Conservation (phyloP, 2,888 invertebrate genomes). For the Leucophenga maculata region DNA sequence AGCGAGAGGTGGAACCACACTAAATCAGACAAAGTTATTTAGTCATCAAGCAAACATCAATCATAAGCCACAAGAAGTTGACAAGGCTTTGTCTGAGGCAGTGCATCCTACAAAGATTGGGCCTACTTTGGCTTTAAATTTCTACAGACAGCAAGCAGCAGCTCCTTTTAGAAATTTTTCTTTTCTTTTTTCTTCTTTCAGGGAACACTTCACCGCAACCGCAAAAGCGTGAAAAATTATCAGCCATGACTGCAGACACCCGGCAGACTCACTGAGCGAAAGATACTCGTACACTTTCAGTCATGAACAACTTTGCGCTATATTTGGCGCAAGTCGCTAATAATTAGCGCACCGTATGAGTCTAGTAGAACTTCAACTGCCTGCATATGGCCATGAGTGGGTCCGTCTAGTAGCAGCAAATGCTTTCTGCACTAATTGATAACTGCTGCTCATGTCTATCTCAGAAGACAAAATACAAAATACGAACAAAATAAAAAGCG, state of each 20-base stretch:
- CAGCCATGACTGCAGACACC: conserved; percentile 50
- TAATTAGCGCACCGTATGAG: conserved; percentile 1
- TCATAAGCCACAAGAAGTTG: conserved; percentile 55
- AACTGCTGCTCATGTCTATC: conserved; percentile 38
- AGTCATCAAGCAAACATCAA: conserved; percentile 68
- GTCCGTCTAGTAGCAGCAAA: conserved; percentile 5
- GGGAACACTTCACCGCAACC: conserved; percentile 29
- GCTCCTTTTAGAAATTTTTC: not conserved
- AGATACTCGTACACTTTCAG: not conserved
- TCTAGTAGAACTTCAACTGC: conserved; percentile 3
- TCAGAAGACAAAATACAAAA: conserved; percentile 1
- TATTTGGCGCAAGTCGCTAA: conserved; percentile 50
- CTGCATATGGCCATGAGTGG: conserved; percentile 51
- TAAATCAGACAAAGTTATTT: conserved; percentile 65
- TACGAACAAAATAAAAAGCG: not conserved
- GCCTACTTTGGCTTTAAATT: not conserved
- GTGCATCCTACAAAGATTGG: not conserved
- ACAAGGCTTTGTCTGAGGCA: conserved; percentile 45
- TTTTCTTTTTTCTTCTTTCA: conserved; percentile 1
- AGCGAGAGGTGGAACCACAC: not conserved
- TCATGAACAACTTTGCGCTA: conserved; percentile 39
- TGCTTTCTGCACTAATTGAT: conserved; percentile 59
- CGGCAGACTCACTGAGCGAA: conserved; percentile 1
- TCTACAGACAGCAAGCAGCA: too few relatives aligned
- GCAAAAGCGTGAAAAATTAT: conserved; percentile 64